Evolutionary conservation across 2,888 invertebrate species (phyloP).

Genomic region (Agrochola lota): DNA sequence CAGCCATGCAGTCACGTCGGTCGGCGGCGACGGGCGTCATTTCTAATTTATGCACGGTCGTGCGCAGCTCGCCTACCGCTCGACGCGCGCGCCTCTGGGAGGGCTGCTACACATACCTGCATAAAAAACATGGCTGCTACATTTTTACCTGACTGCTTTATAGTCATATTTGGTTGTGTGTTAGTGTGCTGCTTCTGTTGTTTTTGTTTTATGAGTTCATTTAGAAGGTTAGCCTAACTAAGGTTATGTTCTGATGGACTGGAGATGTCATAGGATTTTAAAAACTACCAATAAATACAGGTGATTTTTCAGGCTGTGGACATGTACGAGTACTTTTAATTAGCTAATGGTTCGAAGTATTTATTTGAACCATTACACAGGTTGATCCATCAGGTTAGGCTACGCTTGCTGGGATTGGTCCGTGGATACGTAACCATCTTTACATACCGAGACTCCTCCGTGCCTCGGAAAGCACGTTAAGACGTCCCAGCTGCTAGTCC

Average conservation of each 20-base stretch:
- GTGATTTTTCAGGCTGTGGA: neutral
- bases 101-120: conserved; percentile 61
- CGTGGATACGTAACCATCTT: no score
- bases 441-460: no score
- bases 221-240: conserved; percentile 4
- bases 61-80: conserved; percentile 79
- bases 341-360: neutral
- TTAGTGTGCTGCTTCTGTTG: conserved; percentile 30
- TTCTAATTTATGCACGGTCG: conserved; percentile 86
- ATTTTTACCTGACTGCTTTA: conserved; percentile 54
- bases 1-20: conserved; percentile 63
- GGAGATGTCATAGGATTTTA: neutral
- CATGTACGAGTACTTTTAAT: neutral
- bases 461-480: no score
- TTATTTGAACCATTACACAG: no score
- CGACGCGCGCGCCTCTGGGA: conserved; percentile 63
- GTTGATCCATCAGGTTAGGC: no score
- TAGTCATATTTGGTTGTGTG: conserved; percentile 48
- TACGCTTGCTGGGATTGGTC: no score
- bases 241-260: conserved; percentile 18
- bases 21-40: conserved; percentile 72
- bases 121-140: conserved; percentile 53
- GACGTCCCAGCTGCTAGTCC: no score
- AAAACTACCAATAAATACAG: neutral
- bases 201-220: conserved; percentile 12